These are phyloP conservation scores for Cephus nigrinus DNA, from an alignment of 2,888 invertebrate genomes.

Conservation along the genomic window DNA sequence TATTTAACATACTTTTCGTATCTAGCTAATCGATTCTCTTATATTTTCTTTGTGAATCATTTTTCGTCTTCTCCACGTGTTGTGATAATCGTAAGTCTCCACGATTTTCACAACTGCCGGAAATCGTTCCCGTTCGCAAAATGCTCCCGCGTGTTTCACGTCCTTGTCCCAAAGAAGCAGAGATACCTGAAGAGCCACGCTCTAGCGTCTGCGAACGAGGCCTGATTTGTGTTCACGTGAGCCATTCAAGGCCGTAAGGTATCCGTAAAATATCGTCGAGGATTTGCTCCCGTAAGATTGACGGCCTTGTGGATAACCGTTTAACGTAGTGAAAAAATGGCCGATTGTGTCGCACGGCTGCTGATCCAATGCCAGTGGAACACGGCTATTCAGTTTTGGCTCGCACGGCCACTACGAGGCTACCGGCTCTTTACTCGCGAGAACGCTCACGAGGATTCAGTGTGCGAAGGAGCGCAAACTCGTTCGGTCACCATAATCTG, in stretches of 20 bases:
- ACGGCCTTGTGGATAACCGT: not conserved
- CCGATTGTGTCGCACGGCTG: slow-evolving; percentile 20
- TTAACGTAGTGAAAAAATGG: slow-evolving; percentile 16
- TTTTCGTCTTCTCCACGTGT: no score
- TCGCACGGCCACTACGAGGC: slow-evolving; percentile 16
- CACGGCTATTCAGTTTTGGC: slow-evolving; percentile 21
- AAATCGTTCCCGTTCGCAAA: not conserved
- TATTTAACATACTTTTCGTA: no score
- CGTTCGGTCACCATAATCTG: slow-evolving; percentile 20
- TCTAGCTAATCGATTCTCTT: no score
- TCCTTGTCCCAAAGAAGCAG: not conserved
- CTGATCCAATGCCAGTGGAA: slow-evolving; percentile 31
- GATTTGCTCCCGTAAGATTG: not conserved
- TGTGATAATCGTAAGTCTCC: not conserved
- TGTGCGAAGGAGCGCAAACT: slow-evolving; percentile 24
- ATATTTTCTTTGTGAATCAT: not conserved
- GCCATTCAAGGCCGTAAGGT: not conserved
- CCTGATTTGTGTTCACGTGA: not conserved
- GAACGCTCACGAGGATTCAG: slow-evolving; percentile 23
- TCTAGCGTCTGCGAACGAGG: not conserved
- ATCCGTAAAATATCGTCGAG: not conserved
- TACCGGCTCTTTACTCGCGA: slow-evolving; percentile 9
- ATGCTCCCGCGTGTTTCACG: not conserved
- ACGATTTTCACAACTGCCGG: not conserved
- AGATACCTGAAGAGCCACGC: not conserved